Conservation (phyloP, 2,888 invertebrate species). For the Chironomus riparius region DNA sequence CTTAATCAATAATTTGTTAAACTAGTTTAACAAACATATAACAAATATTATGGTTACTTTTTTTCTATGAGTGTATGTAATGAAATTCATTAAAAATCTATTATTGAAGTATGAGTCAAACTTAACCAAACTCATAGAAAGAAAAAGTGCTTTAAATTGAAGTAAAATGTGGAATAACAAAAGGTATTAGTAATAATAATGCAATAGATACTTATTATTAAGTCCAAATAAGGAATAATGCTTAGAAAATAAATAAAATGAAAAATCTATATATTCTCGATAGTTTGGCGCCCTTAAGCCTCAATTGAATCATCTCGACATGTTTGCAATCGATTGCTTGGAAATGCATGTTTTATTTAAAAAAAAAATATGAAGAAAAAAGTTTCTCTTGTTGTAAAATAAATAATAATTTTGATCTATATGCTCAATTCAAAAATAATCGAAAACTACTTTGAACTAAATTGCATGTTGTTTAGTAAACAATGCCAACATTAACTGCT, state of each 20-base stretch:
- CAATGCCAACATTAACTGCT: no score
- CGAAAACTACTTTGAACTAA: no score
- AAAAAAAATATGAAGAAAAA: background rate
- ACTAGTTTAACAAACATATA: no score
- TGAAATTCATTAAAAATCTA: no score
- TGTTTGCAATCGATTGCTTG: background rate
- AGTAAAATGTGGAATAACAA: no score
- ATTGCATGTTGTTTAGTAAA: no score
- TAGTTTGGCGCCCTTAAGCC: slow-evolving; percentile 3
- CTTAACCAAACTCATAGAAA: background rate
- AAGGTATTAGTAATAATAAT: background rate
- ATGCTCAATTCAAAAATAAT: no score
- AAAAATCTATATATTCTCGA: slow-evolving; percentile 3
- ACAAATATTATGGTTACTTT: no score
- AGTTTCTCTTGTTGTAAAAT: background rate
- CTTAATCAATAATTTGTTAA: no score
- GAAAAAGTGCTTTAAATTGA: no score
- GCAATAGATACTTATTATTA: slow-evolving; percentile 17
- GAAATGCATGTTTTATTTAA: background rate
- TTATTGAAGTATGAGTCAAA: slow-evolving; percentile 1
- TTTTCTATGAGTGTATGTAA: no score
- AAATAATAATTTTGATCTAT: no score
- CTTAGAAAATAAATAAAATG: background rate
- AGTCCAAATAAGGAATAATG: slow-evolving; percentile 9
- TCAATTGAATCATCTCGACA: background rate